Evolutionary conservation across 2,113 vertebrate species (phyloP).

Genomic region (Copsychus sechellarum): DNA sequence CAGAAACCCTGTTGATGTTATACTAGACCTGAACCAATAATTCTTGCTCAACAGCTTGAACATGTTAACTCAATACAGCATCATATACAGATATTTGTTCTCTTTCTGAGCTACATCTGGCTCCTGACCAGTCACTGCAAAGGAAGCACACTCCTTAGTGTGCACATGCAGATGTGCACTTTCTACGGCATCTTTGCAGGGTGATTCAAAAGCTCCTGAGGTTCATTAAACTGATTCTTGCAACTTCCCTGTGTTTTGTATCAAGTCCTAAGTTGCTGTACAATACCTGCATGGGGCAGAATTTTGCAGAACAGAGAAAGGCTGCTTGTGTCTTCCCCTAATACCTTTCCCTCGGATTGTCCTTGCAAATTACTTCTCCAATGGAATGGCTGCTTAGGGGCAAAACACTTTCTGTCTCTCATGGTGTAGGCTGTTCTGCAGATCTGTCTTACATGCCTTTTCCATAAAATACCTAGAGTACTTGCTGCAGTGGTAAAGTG

Average conservation of each 20-base stretch:
- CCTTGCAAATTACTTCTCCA: background rate
- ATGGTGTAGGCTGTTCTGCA: background rate
- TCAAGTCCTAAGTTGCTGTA: background rate
- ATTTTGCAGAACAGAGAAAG: background rate
- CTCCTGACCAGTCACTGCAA: background rate
- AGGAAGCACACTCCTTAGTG: background rate
- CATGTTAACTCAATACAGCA: background rate
- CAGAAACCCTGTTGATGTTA: background rate
- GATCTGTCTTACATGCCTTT: background rate
- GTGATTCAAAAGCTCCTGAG: background rate
- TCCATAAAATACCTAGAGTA: background rate
- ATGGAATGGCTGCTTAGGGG: background rate
- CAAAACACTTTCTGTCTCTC: background rate
- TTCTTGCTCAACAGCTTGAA: background rate
- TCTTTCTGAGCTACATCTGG: background rate
- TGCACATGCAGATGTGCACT: background rate
- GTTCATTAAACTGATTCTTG: background rate
- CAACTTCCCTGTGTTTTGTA: background rate
- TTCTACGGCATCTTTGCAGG: background rate
- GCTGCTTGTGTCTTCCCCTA: background rate
- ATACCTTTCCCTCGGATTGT: background rate
- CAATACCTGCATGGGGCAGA: background rate
- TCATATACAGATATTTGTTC: background rate
- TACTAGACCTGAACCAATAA: background rate
- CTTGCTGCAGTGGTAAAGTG: background rate